Percentiles rank a stretch among this genome's conserved stretches.
These are phyloP conservation scores for Morone saxatilis DNA, from an alignment of 2,113 vertebrate genomes.

Conservation along the genomic window DNA sequence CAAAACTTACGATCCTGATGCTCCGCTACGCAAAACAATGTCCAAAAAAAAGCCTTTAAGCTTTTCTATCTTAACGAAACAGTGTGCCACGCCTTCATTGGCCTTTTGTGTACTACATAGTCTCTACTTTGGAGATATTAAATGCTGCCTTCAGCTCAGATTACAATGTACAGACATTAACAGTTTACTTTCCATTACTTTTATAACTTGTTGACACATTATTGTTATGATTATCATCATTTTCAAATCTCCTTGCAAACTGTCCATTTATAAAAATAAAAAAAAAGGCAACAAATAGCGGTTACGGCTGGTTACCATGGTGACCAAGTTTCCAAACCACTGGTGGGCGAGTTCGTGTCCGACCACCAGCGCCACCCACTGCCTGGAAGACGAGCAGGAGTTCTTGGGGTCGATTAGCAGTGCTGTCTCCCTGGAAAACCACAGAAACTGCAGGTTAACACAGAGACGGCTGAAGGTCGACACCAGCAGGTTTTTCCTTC, in stretches of 20 bases:
- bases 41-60: too few species aligned
- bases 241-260: neutral
- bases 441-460: slow-evolving; percentile 12
- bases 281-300: neutral
- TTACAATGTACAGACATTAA: too few species aligned
- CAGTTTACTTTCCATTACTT: too few species aligned
- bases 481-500: neutral
- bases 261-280: too few species aligned
- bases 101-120: too few species aligned
- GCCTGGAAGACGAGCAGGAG: slow-evolving; percentile 96
- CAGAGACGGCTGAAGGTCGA: slow-evolving; percentile 24
- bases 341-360: slow-evolving; percentile 98
- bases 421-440: slow-evolving; percentile 91
- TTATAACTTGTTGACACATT: too few species aligned
- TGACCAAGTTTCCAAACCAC: slow-evolving; percentile 99
- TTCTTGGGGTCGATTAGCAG: slow-evolving; percentile 98
- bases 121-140: too few species aligned
- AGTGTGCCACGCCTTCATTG: too few species aligned
- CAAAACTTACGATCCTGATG: neutral
- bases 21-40: too few species aligned
- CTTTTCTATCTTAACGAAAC: too few species aligned
- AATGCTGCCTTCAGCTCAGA: too few species aligned
- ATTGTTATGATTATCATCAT: neutral
- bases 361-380: slow-evolving; percentile 99
- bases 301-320: slow-evolving; percentile 89